These are phyloP conservation scores for Polyodon spathula DNA, from an alignment of 2,113 vertebrate species.

Conservation along the genomic window DNA sequence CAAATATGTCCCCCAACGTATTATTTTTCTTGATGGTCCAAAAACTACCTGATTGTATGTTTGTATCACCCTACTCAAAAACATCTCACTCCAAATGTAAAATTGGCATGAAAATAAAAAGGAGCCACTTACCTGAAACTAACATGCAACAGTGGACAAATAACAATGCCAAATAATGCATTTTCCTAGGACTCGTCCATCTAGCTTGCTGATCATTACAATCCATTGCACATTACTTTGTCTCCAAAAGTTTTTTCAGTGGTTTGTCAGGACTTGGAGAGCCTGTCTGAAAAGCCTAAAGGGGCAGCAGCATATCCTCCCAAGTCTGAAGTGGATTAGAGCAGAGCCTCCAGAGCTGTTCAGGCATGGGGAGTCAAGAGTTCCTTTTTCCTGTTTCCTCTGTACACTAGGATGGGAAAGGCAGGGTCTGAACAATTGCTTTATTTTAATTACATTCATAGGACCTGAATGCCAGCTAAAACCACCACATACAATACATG, in stretches of 20 bases:
- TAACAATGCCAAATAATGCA: constrained; percentile 56
- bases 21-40: too few relatives aligned
- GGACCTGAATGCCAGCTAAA: constrained; percentile 17
- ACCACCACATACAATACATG: not conserved
- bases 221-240: not conserved
- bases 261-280: not conserved
- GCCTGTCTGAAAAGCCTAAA: not conserved
- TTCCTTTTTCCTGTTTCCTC: constrained; percentile 91
- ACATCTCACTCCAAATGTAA: too few relatives aligned
- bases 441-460: constrained; percentile 23
- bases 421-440: constrained; percentile 61
- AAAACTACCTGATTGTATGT: too few relatives aligned
- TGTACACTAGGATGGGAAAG: constrained; percentile 79
- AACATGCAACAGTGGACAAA: constrained; percentile 51
- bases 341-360: constrained; percentile 49
- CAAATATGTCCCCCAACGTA: too few relatives aligned
- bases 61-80: too few relatives aligned
- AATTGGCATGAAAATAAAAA: too few relatives aligned
- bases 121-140: constrained; percentile 55
- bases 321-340: not conserved
- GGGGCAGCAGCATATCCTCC: not conserved
- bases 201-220: constrained; percentile 39
- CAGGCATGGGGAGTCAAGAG: constrained; percentile 72
- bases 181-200: constrained; percentile 61
- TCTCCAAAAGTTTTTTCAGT: not conserved